phyloP scores from a whole-genome alignment of 2,113 vertebrate genomes.

The Megaptera novaeangliae region DNA sequence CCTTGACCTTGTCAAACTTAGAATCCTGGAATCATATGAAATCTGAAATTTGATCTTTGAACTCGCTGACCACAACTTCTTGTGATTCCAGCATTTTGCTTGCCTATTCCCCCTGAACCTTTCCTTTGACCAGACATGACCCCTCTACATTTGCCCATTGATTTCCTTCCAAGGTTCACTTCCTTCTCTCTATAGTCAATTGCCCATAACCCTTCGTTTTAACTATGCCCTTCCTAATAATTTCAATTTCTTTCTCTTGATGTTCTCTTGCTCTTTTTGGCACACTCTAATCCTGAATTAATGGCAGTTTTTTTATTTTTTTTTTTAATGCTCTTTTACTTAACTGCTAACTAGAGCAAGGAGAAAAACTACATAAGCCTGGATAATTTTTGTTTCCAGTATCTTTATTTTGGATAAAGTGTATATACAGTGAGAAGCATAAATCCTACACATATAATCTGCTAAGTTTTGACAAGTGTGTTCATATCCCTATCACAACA shows the following conservation, averaged over 20 bases:
- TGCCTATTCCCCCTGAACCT: background rate
- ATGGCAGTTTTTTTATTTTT: background rate
- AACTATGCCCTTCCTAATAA: background rate
- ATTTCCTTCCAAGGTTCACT: background rate
- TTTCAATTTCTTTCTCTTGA: background rate
- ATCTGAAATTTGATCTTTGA: background rate
- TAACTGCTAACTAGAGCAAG: background rate
- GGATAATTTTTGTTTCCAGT: background rate
- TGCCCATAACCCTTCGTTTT: too few relatives aligned
- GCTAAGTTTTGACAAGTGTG: background rate
- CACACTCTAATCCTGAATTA: background rate
- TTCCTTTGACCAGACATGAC: background rate
- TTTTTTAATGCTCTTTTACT: background rate
- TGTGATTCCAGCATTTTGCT: background rate
- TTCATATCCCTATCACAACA: background rate
- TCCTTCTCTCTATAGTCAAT: background rate
- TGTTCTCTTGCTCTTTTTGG: background rate
- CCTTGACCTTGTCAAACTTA: background rate
- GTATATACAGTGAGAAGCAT: background rate
- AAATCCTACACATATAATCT: background rate
- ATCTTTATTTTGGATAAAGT: background rate
- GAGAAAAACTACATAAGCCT: background rate
- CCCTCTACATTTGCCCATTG: background rate
- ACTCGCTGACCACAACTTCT: background rate
- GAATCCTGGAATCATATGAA: background rate